Conservation (phyloP, 2,797 vertebrate genomes). For the Clamator glandarius region DNA sequence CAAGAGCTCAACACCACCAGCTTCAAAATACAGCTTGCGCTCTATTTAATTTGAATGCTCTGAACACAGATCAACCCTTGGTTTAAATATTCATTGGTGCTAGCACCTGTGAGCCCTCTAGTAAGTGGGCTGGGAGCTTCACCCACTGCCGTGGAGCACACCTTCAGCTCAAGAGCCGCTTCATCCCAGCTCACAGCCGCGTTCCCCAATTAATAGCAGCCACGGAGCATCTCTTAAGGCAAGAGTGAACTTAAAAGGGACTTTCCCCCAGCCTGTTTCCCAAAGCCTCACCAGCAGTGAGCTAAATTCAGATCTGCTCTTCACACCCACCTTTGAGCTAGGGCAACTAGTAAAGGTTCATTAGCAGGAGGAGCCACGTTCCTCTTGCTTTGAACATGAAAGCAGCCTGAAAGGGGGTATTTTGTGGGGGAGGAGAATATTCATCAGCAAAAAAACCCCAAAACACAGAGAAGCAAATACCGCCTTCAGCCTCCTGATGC, state of each 20-base stretch:
- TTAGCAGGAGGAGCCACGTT: not conserved
- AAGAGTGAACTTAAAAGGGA: not conserved
- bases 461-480: not conserved
- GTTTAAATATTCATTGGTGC: not conserved
- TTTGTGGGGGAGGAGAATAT: constrained; percentile 22
- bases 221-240: not conserved
- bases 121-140: not conserved
- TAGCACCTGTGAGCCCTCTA: not conserved
- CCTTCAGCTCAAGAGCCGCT: not conserved
- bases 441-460: not conserved
- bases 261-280: not conserved
- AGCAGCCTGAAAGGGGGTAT: not conserved
- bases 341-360: not conserved
- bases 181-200: accelerated
- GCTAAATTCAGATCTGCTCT: constrained; percentile 36
- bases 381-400: constrained; percentile 17
- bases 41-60: not conserved
- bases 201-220: not conserved
- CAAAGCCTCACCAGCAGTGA: not conserved
- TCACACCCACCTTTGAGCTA: not conserved
- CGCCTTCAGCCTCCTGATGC: not conserved
- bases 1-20: not conserved
- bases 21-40: not conserved
- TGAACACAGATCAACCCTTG: not conserved
- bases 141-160: not conserved